Evolutionary conservation across 1,140 invertebrate genomes (phyloP).

Genomic region (Leptinotarsa texana): DNA sequence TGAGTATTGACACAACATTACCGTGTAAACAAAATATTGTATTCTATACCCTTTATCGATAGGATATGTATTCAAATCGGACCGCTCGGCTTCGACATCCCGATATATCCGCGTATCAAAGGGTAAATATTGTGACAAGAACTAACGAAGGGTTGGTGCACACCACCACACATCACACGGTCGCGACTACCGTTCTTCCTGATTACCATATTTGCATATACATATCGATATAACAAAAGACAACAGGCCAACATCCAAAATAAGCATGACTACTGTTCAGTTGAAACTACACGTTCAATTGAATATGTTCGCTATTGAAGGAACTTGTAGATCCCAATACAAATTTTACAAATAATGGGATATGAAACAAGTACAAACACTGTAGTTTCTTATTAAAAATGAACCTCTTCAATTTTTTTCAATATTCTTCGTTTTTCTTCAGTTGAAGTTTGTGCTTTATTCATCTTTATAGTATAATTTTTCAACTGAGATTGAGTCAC

Average conservation of each 20-base stretch:
- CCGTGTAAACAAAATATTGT: constrained; percentile 29
- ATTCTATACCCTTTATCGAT: constrained; percentile 15
- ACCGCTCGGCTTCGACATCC: neutral
- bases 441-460: no score
- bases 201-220: constrained; percentile 33
- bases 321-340: no score
- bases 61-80: constrained; percentile 22
- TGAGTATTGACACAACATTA: constrained; percentile 29
- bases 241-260: constrained; percentile 25
- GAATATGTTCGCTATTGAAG: no score
- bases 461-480: no score
- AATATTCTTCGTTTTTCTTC: no score
- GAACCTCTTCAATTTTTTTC: no score
- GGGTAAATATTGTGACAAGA: constrained; percentile 33
- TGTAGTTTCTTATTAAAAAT: no score
- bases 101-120: constrained; percentile 18
- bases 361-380: no score
- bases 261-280: constrained; percentile 16
- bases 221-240: constrained; percentile 33
- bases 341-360: no score
- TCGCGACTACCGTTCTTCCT: constrained; percentile 11
- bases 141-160: constrained; percentile 21
- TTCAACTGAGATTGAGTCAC: no score
- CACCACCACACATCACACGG: constrained; percentile 18
- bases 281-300: neutral